Evolutionary conservation across 2,888 invertebrate species (phyloP).

Genomic region (Aphrophora alni): DNA sequence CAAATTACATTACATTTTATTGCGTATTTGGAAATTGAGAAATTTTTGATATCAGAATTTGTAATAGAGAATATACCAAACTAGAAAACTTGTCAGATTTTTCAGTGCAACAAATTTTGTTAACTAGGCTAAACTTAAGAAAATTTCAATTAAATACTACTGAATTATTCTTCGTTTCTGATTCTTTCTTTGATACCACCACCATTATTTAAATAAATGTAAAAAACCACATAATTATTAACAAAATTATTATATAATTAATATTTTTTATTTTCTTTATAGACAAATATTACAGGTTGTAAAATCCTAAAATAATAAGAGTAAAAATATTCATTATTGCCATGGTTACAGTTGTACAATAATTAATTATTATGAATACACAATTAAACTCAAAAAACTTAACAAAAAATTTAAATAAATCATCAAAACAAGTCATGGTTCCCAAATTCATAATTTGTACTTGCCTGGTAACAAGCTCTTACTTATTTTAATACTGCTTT

Average conservation of each 20-base stretch:
- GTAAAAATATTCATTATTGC: background rate
- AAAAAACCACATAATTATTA: no score
- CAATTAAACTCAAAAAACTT: background rate
- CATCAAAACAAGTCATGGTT: background rate
- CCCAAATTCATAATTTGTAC: background rate
- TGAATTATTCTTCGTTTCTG: no score
- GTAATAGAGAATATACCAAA: no score
- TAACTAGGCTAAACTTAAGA: no score
- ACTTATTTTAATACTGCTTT: background rate
- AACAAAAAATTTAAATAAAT: background rate
- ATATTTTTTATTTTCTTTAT: background rate
- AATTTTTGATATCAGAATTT: no score
- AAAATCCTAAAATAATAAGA: background rate
- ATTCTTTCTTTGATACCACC: no score
- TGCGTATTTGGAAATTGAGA: no score
- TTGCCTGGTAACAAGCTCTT: background rate
- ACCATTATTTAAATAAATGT: no score
- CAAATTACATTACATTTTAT: no score
- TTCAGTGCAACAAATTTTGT: no score
- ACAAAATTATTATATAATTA: background rate
- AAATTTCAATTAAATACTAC: no score
- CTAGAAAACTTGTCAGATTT: no score
- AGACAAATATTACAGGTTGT: background rate
- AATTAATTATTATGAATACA: background rate
- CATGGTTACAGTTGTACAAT: background rate